Conservation (phyloP, 2,113 vertebrate species). For the Prinia subflava region DNA sequence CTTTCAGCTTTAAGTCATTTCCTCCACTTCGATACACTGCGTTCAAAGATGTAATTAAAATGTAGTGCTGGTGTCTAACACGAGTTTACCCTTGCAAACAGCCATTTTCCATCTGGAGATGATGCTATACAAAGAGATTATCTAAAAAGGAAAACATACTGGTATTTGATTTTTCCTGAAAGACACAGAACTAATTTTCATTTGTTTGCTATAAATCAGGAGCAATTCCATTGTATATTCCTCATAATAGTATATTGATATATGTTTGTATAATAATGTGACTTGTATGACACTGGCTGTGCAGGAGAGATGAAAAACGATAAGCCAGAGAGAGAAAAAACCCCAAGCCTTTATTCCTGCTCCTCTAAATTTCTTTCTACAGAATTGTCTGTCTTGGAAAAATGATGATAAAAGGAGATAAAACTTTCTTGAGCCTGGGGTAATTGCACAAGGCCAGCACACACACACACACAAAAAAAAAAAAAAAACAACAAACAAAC, state of each 20-base stretch:
- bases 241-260: neutral
- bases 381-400: neutral
- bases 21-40: slow-evolving; percentile 8
- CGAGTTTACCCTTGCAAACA: neutral
- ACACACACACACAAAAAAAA: neutral
- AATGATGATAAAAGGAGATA: neutral
- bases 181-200: neutral
- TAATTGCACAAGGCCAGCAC: neutral
- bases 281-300: neutral
- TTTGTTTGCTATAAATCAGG: neutral
- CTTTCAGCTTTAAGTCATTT: slow-evolving; percentile 41
- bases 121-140: neutral
- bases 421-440: neutral
- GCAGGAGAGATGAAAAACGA: neutral
- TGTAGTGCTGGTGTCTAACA: neutral
- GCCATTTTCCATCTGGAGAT: neutral
- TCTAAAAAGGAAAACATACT: neutral
- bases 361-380: neutral
- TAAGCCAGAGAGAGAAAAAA: neutral
- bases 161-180: neutral
- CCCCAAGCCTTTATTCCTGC: fast-evolving
- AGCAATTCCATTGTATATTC: neutral
- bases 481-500: neutral
- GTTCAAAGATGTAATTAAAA: slow-evolving; percentile 43
- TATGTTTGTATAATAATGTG: neutral